phyloP scores from a whole-genome alignment of 1,140 invertebrate species.

The Lanistes nyassanus region DNA sequence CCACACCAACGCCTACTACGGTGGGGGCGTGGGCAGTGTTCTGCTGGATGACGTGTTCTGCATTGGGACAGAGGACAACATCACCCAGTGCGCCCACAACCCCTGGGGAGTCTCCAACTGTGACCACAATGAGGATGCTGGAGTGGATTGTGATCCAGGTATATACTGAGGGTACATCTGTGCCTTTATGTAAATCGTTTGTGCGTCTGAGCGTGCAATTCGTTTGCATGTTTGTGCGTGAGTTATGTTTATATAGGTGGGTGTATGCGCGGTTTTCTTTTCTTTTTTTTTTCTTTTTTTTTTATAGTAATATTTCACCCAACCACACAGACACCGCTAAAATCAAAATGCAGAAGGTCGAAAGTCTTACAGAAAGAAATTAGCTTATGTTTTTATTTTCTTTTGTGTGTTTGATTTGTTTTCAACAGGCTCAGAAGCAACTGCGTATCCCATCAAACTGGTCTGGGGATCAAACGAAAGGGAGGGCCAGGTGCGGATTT shows the following conservation, averaged over 20 bases:
- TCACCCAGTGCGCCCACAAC: slow-evolving; percentile 75
- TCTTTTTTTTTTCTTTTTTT: too few relatives aligned
- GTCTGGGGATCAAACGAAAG: not conserved
- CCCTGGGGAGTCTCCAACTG: slow-evolving; percentile 69
- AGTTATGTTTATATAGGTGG: not conserved
- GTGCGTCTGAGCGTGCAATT: not conserved
- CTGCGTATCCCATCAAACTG: not conserved
- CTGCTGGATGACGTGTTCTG: slow-evolving; percentile 80
- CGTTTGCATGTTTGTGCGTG: not conserved
- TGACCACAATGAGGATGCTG: slow-evolving; percentile 49
- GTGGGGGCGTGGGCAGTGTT: slow-evolving; percentile 74
- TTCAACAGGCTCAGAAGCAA: too few relatives aligned
- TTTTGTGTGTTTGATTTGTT: too few relatives aligned
- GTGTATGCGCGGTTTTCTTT: too few relatives aligned
- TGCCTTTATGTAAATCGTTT: not conserved
- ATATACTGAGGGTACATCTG: too few relatives aligned
- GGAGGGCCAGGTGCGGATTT: slow-evolving; percentile 10
- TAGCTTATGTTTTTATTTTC: too few relatives aligned
- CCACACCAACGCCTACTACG: slow-evolving; percentile 41
- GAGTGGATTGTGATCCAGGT: slow-evolving; percentile 43
- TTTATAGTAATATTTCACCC: too few relatives aligned
- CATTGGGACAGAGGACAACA: slow-evolving; percentile 74
- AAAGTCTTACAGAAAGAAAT: too few relatives aligned
- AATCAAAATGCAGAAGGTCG: too few relatives aligned
- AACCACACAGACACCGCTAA: too few relatives aligned